Conservation (phyloP, 2,797 vertebrate genomes). For the Hipposideros larvatus region DNA sequence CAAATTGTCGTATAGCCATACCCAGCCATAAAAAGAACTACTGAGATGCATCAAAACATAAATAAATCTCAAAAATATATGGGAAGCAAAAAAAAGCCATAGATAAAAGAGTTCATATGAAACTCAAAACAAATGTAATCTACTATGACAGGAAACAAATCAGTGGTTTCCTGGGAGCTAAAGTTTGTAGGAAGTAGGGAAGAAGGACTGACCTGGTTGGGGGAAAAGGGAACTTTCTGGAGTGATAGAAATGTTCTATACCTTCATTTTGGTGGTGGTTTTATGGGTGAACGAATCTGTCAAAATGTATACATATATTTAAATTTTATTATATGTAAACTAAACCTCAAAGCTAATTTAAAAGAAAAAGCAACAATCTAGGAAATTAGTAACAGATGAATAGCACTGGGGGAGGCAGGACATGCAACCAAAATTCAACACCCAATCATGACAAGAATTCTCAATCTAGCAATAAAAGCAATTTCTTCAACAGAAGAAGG, state of each 20-base stretch:
- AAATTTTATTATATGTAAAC: slow-evolving; percentile 12
- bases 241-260: background rate
- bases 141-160: background rate
- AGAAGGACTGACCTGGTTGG: background rate
- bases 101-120: background rate
- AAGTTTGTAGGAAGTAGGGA: background rate
- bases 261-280: background rate
- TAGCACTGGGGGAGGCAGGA: background rate
- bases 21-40: slow-evolving; percentile 8
- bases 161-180: background rate
- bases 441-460: slow-evolving; percentile 10
- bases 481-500: slow-evolving; percentile 1
- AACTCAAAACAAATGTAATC: background rate
- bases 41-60: background rate
- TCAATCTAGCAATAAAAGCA: slow-evolving; percentile 37
- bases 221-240: background rate
- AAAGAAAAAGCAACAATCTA: background rate
- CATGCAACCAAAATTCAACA: slow-evolving; percentile 39
- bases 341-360: background rate
- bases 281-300: background rate
- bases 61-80: slow-evolving; percentile 39
- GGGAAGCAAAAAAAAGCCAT: slow-evolving; percentile 24
- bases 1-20: background rate
- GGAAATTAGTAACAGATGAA: slow-evolving; percentile 31
- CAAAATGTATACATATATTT: background rate